A percentile compares a stretch with the other conserved stretches of the same genome.
These are phyloP conservation scores for Oncorhynchus keta DNA, from an alignment of 2,113 vertebrate genomes.

Conservation along the genomic window DNA sequence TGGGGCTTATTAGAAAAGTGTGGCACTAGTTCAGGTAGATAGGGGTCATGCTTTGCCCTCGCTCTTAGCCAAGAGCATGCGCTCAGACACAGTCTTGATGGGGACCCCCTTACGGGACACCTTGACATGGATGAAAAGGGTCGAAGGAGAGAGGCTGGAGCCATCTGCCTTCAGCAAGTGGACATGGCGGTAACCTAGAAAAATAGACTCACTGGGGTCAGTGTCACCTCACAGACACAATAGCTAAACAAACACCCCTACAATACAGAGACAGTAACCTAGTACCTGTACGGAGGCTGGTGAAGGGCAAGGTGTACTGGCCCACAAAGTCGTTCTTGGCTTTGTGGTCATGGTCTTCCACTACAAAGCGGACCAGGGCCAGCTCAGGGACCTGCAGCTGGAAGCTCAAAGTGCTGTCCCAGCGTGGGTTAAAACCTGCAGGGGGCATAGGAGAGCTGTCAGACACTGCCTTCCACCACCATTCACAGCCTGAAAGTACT, in stretches of 20 bases:
- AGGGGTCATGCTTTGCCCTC: conserved; percentile 42
- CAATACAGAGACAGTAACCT: background rate
- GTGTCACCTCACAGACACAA: background rate
- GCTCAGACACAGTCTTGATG: conserved; percentile 65
- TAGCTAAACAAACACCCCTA: background rate
- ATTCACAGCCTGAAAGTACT: background rate
- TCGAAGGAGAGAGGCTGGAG: conserved; percentile 83
- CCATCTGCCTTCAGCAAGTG: conserved; percentile 88
- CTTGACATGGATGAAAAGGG: conserved; percentile 86
- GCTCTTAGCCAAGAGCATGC: conserved; percentile 43
- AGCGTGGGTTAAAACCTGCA: conserved; percentile 92
- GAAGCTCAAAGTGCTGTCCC: conserved; percentile 84
- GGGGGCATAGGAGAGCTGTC: conserved; percentile 44
- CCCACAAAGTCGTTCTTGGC: conserved; percentile 92
- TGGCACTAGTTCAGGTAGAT: conserved; percentile 5
- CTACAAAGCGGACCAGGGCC: conserved; percentile 89
- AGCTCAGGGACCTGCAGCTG: conserved; percentile 84
- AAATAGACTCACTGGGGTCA: background rate
- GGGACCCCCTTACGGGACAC: conserved; percentile 64
- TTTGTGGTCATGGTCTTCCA: conserved; percentile 88
- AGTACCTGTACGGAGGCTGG: conserved; percentile 85
- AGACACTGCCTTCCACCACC: conserved; percentile 11
- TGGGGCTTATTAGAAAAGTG: conserved; percentile 16
- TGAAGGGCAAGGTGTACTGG: conserved; percentile 88
- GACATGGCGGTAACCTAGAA: conserved; percentile 88